phyloP scores from a whole-genome alignment of 2,797 vertebrate genomes.

The Lateolabrax maculatus region DNA sequence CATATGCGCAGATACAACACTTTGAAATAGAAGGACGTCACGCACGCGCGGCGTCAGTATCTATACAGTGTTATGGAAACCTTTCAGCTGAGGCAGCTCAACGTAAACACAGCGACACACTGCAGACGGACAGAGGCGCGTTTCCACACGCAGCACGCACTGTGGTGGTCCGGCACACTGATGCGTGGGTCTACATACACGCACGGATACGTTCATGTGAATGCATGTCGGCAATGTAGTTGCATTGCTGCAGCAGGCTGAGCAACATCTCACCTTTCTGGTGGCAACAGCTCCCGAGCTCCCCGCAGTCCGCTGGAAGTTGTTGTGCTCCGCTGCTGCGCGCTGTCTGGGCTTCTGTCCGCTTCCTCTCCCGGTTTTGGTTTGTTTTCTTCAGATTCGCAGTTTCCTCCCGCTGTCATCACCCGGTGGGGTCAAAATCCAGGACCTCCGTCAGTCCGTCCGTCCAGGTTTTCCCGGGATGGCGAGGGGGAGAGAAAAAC shows the following conservation, averaged over 20 bases:
- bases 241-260: neutral
- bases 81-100: neutral
- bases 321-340: conserved; percentile 28
- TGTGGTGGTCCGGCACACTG: neutral
- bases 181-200: neutral
- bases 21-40: neutral
- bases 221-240: neutral
- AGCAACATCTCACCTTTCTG: conserved; percentile 24
- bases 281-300: conserved; percentile 18
- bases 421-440: neutral
- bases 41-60: conserved; percentile 10
- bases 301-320: conserved; percentile 53
- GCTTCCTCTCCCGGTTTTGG: neutral
- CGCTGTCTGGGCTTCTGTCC: neutral
- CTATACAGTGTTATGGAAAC: conserved; percentile 4
- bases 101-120: conserved; percentile 32
- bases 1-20: neutral
- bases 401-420: conserved; percentile 22
- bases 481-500: conserved; percentile 10
- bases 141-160: conserved; percentile 16
- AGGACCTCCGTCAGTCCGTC: neutral
- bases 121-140: conserved; percentile 24
- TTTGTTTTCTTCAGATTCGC: neutral
- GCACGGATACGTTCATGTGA: neutral
- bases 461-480: conserved; percentile 33